A percentile compares a stretch with the other conserved stretches of the same genome.
phyloP scores from a whole-genome alignment of 2,888 invertebrate species.

The Cyclophora punctaria region DNA sequence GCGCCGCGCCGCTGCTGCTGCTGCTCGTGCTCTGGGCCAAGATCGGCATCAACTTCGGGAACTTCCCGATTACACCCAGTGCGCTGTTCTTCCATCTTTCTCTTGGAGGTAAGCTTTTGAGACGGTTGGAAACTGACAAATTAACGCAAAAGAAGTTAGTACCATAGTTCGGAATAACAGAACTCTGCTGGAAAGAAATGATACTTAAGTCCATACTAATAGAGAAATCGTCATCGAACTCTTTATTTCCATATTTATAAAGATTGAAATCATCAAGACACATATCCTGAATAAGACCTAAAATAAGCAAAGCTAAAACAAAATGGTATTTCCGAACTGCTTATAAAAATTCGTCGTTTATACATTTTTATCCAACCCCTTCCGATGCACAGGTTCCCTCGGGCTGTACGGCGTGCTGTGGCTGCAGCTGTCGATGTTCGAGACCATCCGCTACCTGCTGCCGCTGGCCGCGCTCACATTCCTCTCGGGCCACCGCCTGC shows the following conservation, averaged over 20 bases:
- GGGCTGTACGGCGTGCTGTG: conserved; percentile 93
- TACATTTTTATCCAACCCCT: background rate
- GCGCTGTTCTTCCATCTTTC: conserved; percentile 94
- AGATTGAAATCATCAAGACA: too few species aligned
- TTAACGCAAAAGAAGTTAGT: too few species aligned
- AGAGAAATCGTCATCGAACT: too few species aligned
- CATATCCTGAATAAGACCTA: too few species aligned
- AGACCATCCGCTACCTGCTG: conserved; percentile 91
- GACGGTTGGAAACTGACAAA: too few species aligned
- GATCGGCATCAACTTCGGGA: conserved; percentile 89
- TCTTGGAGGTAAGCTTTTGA: conserved; percentile 78
- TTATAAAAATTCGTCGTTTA: too few species aligned
- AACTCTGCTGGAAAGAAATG: too few species aligned
- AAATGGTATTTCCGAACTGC: too few species aligned
- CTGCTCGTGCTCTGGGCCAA: conserved; percentile 90
- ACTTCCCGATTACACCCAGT: conserved; percentile 84
- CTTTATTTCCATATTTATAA: too few species aligned
- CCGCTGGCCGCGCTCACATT: conserved; percentile 92
- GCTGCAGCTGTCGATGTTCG: conserved; percentile 96
- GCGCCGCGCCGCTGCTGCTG: conserved; percentile 86
- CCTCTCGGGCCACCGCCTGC: conserved; percentile 92
- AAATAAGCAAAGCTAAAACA: too few species aligned
- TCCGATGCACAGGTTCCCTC: conserved; percentile 81
- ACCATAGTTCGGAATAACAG: too few species aligned
- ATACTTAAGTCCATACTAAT: too few species aligned